phyloP scores from a whole-genome alignment of 2,797 vertebrate genomes.

The Tauraco hartlaubi region DNA sequence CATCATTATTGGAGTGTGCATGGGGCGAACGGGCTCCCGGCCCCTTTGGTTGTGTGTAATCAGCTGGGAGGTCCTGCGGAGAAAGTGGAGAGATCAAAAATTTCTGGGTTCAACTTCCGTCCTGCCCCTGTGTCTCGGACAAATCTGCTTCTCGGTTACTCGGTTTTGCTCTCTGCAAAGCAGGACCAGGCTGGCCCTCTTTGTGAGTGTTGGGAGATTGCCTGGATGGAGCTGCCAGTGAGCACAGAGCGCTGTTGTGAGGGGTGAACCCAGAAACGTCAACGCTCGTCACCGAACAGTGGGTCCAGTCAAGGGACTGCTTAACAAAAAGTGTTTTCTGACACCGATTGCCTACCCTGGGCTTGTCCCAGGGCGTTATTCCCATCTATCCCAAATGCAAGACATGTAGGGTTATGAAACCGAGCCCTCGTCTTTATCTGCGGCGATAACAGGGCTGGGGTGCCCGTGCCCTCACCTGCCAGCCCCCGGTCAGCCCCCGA shows the following conservation, averaged over 20 bases:
- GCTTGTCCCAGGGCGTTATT: neutral
- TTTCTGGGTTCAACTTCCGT: neutral
- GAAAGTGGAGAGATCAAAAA: neutral
- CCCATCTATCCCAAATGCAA: neutral
- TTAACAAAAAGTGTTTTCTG: neutral
- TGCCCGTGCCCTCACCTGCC: slow-evolving; percentile 86
- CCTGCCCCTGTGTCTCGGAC: neutral
- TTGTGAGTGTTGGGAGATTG: neutral
- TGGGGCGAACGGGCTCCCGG: rapidly evolving
- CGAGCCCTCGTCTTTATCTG: slow-evolving; percentile 41
- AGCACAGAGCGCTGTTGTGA: neutral
- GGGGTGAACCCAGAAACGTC: neutral
- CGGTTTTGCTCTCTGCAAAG: neutral
- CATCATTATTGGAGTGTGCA: rapidly evolving
- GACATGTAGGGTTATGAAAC: neutral
- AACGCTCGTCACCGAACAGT: neutral
- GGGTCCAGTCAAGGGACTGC: too few relatives aligned
- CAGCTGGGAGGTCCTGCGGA: rapidly evolving
- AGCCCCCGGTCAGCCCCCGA: slow-evolving; percentile 75
- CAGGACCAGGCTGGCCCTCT: neutral
- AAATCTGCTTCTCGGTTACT: neutral
- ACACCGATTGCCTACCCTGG: neutral
- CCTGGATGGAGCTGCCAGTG: neutral
- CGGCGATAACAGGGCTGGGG: slow-evolving; percentile 68
- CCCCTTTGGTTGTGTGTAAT: neutral